Percentiles rank a stretch among this genome's conserved stretches.
Conservation (phyloP, 2,797 vertebrate genomes). For the Florisuga fusca region DNA sequence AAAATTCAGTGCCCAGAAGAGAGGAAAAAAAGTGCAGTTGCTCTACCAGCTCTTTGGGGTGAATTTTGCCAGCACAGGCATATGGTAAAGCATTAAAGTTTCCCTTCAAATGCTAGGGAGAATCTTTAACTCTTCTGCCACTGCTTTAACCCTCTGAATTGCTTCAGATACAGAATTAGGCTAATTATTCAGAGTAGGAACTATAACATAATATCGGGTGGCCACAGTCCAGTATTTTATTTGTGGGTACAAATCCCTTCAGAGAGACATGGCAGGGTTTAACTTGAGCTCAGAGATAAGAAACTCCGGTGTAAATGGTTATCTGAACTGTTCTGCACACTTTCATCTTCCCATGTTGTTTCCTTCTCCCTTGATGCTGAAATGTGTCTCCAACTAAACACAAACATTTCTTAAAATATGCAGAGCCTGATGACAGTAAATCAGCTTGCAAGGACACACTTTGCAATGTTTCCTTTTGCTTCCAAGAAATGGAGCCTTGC, state of each 20-base stretch:
- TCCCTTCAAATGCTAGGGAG: background rate
- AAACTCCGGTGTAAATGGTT: constrained; percentile 40
- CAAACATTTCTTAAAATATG: constrained; percentile 33
- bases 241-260: background rate
- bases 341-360: background rate
- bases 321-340: background rate
- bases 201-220: background rate
- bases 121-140: background rate
- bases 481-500: constrained; percentile 32
- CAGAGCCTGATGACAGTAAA: background rate
- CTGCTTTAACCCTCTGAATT: background rate
- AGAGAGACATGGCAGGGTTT: background rate
- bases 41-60: background rate
- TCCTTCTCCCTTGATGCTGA: background rate
- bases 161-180: background rate
- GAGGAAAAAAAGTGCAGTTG: background rate
- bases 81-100: background rate
- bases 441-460: constrained; percentile 24
- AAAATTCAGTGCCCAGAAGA: background rate
- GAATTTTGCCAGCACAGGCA: background rate
- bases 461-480: constrained; percentile 46
- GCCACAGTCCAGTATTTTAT: background rate
- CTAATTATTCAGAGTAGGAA: background rate
- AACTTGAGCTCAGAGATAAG: background rate
- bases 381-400: background rate